These are phyloP conservation scores for Ophioninae sp. DNA, from an alignment of 2,888 invertebrate genomes.

Conservation along the genomic window DNA sequence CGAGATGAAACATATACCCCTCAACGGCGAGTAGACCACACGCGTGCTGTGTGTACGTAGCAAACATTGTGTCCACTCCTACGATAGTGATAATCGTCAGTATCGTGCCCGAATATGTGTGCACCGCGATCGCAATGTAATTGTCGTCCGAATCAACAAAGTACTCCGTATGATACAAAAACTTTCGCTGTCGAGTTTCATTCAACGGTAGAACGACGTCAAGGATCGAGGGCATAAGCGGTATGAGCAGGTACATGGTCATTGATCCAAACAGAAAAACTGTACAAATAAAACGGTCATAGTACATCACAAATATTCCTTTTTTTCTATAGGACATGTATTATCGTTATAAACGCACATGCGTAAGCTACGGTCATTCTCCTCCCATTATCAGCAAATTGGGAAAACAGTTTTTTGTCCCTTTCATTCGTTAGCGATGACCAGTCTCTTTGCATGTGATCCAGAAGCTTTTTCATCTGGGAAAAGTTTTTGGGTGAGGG, in stretches of 20 bases:
- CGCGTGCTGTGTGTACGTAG: conserved; percentile 31
- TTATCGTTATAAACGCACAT: neutral
- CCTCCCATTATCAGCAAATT: conserved; percentile 27
- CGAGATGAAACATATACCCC: conserved; percentile 6
- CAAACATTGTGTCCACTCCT: conserved; percentile 7
- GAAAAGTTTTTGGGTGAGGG: neutral
- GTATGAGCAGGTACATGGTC: conserved; percentile 45
- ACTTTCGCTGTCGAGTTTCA: conserved; percentile 40
- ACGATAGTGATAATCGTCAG: conserved; percentile 1
- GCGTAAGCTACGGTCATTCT: neutral
- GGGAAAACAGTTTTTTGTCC: conserved; percentile 29
- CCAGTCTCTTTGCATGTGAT: conserved; percentile 40
- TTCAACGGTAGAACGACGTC: conserved; percentile 56
- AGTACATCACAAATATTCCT: too few species aligned
- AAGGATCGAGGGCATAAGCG: conserved; percentile 47
- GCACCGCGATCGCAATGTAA: conserved; percentile 46
- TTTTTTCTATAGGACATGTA: too few species aligned
- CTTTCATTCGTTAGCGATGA: conserved; percentile 10
- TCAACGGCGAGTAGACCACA: conserved; percentile 36
- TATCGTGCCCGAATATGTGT: conserved; percentile 41
- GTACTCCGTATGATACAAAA: conserved; percentile 58
- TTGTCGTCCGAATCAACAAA: conserved; percentile 55
- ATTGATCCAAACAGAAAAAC: conserved; percentile 49
- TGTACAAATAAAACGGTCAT: conserved; percentile 11
- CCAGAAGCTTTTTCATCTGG: conserved; percentile 41